Conservation (phyloP, 2,113 vertebrate species). For the Halcyon senegalensis region DNA sequence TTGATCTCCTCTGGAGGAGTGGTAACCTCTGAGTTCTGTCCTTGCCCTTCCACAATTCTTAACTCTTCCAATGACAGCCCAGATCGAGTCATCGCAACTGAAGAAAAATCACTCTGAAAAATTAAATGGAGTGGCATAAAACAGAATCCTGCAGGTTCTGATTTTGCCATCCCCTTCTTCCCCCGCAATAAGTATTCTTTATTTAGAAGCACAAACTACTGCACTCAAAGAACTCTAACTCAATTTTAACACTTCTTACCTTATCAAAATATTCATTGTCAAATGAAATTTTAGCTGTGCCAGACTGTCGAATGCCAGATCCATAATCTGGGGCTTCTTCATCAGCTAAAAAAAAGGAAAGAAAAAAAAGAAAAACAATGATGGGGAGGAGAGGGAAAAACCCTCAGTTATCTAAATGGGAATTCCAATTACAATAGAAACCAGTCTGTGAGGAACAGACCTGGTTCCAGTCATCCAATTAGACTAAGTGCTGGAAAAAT, state of each 20-base stretch:
- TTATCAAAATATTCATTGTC: constrained; percentile 96
- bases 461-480: neutral
- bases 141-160: neutral
- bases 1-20: constrained; percentile 92
- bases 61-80: constrained; percentile 94
- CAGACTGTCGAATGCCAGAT: constrained; percentile 95
- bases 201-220: neutral
- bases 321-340: constrained; percentile 99
- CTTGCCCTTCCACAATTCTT: constrained; percentile 96
- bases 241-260: constrained; percentile 72
- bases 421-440: neutral
- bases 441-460: neutral
- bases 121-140: neutral
- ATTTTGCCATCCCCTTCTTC: neutral
- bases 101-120: constrained; percentile 87
- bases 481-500: neutral
- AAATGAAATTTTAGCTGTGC: constrained; percentile 98
- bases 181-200: neutral
- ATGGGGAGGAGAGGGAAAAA: neutral
- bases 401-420: neutral
- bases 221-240: neutral
- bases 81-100: constrained; percentile 86
- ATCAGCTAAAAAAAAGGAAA: constrained; percentile 78
- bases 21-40: constrained; percentile 91
- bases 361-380: neutral